Evolutionary conservation across 2,888 invertebrate genomes (phyloP).

Genomic region (Gnatocerus cornutus): DNA sequence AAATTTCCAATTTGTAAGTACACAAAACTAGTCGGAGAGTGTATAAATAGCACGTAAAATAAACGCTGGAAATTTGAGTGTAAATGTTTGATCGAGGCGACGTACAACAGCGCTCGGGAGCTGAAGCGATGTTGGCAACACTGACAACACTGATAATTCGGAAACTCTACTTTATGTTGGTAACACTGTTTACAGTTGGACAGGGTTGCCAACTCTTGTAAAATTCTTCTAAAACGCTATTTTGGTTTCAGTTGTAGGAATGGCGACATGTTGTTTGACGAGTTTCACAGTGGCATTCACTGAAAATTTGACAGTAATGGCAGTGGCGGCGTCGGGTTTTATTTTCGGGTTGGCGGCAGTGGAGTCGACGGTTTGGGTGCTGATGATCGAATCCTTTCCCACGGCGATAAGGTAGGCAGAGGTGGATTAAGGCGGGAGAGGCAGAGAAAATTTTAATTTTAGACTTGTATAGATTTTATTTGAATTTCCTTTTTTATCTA

Average conservation of each 20-base stretch:
- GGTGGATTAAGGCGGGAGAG: too few relatives aligned
- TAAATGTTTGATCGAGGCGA: constrained; percentile 11
- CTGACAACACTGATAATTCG: too few relatives aligned
- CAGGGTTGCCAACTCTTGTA: too few relatives aligned
- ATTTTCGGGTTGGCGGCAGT: constrained; percentile 40
- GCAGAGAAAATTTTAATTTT: too few relatives aligned
- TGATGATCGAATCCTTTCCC: constrained; percentile 59
- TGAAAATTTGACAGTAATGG: constrained; percentile 18
- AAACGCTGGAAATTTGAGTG: constrained; percentile 45
- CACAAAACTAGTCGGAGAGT: constrained; percentile 28
- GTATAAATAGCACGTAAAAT: constrained; percentile 38
- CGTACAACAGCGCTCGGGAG: too few relatives aligned
- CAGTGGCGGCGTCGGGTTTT: constrained; percentile 31
- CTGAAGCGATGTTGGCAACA: too few relatives aligned
- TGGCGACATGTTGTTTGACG: constrained; percentile 39
- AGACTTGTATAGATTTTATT: too few relatives aligned
- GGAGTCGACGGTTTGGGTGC: constrained; percentile 53
- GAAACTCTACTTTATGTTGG: not conserved
- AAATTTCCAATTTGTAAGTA: constrained; percentile 55
- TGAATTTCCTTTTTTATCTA: too few relatives aligned
- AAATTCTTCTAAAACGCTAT: too few relatives aligned
- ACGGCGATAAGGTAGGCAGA: constrained; percentile 58
- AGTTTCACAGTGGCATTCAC: constrained; percentile 39
- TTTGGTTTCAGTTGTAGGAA: constrained; percentile 49
- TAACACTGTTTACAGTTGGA: too few relatives aligned